Percentiles rank a stretch among this genome's conserved stretches.
Evolutionary conservation across 2,888 invertebrate species (phyloP).

Genomic region (Didymodactylos carnosus): DNA sequence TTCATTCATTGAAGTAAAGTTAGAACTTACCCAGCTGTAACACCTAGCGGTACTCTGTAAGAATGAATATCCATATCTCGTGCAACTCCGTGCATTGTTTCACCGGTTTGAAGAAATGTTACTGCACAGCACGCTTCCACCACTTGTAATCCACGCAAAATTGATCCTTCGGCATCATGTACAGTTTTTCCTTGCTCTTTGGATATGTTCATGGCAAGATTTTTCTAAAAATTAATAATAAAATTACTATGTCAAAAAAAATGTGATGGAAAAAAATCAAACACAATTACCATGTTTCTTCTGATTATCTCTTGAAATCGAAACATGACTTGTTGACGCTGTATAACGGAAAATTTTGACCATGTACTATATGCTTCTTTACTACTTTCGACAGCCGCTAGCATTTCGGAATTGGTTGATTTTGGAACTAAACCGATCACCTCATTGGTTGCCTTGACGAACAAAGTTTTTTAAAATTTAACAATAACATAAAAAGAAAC

Average conservation of each 20-base stretch:
- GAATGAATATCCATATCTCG: conserved; percentile 89
- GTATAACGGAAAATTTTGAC: conserved; percentile 72
- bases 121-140: conserved; percentile 90
- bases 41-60: conserved; percentile 72
- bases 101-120: conserved; percentile 73
- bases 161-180: conserved; percentile 91
- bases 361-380: conserved; percentile 60
- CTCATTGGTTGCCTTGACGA: conserved; percentile 37
- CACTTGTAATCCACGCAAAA: conserved; percentile 74
- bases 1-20: neutral
- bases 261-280: neutral
- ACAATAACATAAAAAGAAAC: conserved; percentile 10
- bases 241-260: neutral
- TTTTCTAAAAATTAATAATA: conserved; percentile 40
- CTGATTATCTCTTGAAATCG: conserved; percentile 62
- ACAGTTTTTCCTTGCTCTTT: conserved; percentile 89
- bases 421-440: conserved; percentile 61
- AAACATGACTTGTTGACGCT: conserved; percentile 78
- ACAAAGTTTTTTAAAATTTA: neutral
- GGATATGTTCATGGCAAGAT: conserved; percentile 73
- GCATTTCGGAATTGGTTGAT: conserved; percentile 67
- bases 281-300: conserved; percentile 48
- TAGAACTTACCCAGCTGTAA: conserved; percentile 46
- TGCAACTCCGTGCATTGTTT: conserved; percentile 62
- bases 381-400: conserved; percentile 62